These are phyloP conservation scores for Lophura nycthemera DNA, from an alignment of 2,113 vertebrate species.

Conservation along the genomic window DNA sequence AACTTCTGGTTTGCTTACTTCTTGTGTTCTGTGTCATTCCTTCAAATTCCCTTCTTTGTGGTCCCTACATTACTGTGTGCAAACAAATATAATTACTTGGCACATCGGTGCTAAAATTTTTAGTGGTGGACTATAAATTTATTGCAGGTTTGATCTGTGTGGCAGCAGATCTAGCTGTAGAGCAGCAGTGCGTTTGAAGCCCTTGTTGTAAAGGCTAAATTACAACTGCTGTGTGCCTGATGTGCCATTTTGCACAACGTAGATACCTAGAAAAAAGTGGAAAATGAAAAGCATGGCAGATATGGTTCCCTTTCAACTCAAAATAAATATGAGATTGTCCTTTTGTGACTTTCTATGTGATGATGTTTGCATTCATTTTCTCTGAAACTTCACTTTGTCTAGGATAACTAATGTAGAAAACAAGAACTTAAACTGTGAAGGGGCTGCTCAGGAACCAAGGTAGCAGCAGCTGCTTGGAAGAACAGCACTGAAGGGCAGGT, in stretches of 20 bases:
- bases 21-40: not conserved
- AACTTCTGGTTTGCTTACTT: not conserved
- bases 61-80: not conserved
- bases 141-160: not conserved
- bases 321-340: not conserved
- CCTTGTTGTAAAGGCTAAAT: not conserved
- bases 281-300: not conserved
- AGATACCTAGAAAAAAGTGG: not conserved
- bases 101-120: not conserved
- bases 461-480: not conserved
- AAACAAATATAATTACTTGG: not conserved
- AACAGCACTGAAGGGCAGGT: not conserved
- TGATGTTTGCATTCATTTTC: not conserved
- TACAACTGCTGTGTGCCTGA: not conserved
- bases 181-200: not conserved
- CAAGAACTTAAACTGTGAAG: not conserved
- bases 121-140: not conserved
- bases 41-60: not conserved
- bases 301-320: not conserved
- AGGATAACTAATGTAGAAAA: not conserved
- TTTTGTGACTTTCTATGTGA: not conserved
- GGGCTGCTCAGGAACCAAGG: not conserved
- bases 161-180: not conserved
- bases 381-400: not conserved
- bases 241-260: not conserved